Conservation (phyloP, 2,888 invertebrate genomes). For the Coenonympha glycerion region DNA sequence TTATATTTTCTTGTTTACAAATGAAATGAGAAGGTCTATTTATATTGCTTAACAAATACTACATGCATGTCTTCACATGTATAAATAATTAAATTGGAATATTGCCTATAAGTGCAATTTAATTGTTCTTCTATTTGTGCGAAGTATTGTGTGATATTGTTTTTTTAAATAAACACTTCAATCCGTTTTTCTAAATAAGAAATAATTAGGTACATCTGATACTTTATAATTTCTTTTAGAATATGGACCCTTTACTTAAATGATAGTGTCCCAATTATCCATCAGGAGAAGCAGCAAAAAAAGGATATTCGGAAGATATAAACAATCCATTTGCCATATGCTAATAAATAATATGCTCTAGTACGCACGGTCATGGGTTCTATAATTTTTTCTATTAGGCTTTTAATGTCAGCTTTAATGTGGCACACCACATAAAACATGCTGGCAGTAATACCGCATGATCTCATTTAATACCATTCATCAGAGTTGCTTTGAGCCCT, state of each 20-base stretch:
- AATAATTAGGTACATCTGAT: neutral
- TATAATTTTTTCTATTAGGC: too few relatives aligned
- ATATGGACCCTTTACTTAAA: slow-evolving; percentile 8
- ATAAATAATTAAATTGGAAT: slow-evolving; percentile 27
- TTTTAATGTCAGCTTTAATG: too few relatives aligned
- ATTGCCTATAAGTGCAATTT: slow-evolving; percentile 21
- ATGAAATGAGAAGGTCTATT: too few relatives aligned
- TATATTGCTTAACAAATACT: too few relatives aligned
- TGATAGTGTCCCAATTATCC: neutral
- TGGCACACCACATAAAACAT: too few relatives aligned
- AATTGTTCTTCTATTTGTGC: slow-evolving; percentile 22
- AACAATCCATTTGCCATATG: neutral
- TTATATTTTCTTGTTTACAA: too few relatives aligned
- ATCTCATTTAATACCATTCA: neutral
- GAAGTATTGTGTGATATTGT: slow-evolving; percentile 10
- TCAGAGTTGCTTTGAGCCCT: neutral
- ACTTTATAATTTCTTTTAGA: neutral
- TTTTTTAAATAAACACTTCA: neutral
- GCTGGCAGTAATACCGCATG: too few relatives aligned
- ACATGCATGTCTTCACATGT: neutral
- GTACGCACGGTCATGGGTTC: neutral
- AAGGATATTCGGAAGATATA: neutral
- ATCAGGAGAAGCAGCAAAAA: slow-evolving; percentile 5
- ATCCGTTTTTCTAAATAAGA: neutral
- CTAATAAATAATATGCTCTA: slow-evolving; percentile 1